Percentiles rank a stretch among this genome's conserved stretches.
Conservation (phyloP, 1,140 invertebrate species). For the Teleogryllus occipitalis region DNA sequence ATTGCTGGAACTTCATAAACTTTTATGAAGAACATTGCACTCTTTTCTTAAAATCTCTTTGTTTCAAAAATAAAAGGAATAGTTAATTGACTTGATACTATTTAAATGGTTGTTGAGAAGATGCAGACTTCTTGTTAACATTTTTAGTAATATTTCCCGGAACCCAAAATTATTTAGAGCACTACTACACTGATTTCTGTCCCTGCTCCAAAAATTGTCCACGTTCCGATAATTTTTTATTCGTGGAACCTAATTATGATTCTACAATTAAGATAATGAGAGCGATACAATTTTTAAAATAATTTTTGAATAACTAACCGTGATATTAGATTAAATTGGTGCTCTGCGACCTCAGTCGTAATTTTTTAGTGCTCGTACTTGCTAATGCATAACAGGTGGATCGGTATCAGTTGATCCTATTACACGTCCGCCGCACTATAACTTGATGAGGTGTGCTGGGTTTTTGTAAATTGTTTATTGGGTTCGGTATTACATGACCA, state of each 20-base stretch:
- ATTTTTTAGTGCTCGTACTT: neutral
- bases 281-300: neutral
- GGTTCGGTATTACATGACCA: neutral
- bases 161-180: too few relatives aligned
- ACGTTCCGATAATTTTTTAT: neutral
- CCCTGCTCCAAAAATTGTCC: too few relatives aligned
- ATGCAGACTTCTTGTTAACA: too few relatives aligned
- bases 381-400: neutral
- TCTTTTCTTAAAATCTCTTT: too few relatives aligned
- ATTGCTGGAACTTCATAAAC: too few relatives aligned
- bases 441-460: neutral
- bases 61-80: too few relatives aligned
- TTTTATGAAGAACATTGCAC: too few relatives aligned
- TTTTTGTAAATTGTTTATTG: neutral
- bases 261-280: neutral
- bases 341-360: neutral
- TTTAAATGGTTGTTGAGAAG: too few relatives aligned
- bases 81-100: too few relatives aligned
- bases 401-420: neutral
- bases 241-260: neutral
- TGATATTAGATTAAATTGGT: neutral
- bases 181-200: too few relatives aligned
- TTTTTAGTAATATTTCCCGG: too few relatives aligned
- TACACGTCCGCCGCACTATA: neutral
- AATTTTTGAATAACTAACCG: neutral